Evolutionary conservation across 92 coral and sea anemone species (phyloP).

Genomic region (Galaxea fascicularis): DNA sequence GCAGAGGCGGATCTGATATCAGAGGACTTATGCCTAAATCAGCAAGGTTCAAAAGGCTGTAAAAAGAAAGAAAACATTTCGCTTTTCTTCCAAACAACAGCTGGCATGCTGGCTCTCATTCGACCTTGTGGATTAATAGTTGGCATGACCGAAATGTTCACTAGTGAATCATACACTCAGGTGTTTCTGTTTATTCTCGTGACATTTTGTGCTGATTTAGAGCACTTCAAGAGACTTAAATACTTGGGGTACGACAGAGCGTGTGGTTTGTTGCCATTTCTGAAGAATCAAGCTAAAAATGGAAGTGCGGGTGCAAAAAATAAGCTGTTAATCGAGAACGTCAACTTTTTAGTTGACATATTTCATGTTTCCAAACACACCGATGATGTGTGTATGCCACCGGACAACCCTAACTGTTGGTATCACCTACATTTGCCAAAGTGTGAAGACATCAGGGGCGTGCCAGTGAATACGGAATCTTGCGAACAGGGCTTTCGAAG

Average conservation of each 20-base stretch:
- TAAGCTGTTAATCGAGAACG: slow-evolving; percentile 57
- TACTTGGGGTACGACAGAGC: slow-evolving; percentile 77
- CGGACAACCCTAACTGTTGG: slow-evolving; percentile 60
- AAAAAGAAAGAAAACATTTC: slow-evolving; percentile 73
- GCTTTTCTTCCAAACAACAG: slow-evolving; percentile 70
- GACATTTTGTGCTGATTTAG: slow-evolving; percentile 51
- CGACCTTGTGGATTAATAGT: slow-evolving; percentile 74
- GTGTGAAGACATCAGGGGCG: slow-evolving; percentile 55
- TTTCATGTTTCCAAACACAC: slow-evolving; percentile 80
- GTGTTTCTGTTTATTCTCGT: slow-evolving; percentile 65
- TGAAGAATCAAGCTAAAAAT: slow-evolving; percentile 63
- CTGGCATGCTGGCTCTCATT: slow-evolving; percentile 73
- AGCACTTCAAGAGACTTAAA: slow-evolving; percentile 49
- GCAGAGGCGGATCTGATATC: slow-evolving; percentile 34
- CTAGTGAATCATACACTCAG: slow-evolving; percentile 73
- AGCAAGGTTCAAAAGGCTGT: slow-evolving; percentile 48
- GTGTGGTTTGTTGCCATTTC: slow-evolving; percentile 69
- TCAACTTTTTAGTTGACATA: slow-evolving; percentile 72
- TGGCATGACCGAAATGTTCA: slow-evolving; percentile 80
- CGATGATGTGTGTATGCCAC: slow-evolving; percentile 78
- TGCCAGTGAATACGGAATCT: slow-evolving; percentile 76
- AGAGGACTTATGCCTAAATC: slow-evolving; percentile 25
- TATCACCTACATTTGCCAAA: slow-evolving; percentile 64
- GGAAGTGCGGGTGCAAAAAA: slow-evolving; percentile 76
- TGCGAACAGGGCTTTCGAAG: slow-evolving; percentile 78